These are phyloP conservation scores for Dicaeum eximium DNA, from an alignment of 2,113 vertebrate genomes.

Conservation along the genomic window DNA sequence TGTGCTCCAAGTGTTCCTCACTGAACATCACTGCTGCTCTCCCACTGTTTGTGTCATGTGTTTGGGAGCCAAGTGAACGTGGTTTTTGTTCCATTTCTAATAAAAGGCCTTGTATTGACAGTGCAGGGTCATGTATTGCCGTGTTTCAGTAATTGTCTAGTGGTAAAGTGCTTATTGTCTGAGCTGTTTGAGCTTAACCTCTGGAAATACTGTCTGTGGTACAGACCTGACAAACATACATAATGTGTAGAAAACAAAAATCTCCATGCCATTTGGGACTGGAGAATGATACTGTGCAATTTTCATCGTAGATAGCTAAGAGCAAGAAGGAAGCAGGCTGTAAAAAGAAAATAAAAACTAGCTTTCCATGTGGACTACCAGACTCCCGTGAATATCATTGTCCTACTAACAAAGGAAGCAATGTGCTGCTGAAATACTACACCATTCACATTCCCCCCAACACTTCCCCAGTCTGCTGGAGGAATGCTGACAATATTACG, in stretches of 20 bases:
- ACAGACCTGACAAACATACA: background rate
- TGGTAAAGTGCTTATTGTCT: background rate
- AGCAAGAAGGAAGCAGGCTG: background rate
- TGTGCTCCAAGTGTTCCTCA: background rate
- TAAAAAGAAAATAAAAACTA: background rate
- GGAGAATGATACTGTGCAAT: background rate
- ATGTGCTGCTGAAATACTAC: background rate
- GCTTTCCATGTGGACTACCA: background rate
- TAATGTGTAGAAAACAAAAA: background rate
- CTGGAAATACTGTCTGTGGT: background rate
- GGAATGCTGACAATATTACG: background rate
- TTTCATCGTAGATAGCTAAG: background rate
- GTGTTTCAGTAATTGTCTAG: background rate
- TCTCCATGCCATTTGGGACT: background rate
- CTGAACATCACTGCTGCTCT: background rate
- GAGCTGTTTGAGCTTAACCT: background rate
- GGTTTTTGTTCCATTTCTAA: background rate
- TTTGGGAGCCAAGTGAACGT: background rate
- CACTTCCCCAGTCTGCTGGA: background rate
- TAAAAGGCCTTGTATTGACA: background rate
- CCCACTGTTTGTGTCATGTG: background rate
- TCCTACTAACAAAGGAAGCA: background rate
- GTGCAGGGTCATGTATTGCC: background rate
- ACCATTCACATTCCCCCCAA: background rate
- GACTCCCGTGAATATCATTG: background rate